Base-by-base conservation (phyloP, 1,140 invertebrate genomes). In the Camponotus vicinus region DNA sequence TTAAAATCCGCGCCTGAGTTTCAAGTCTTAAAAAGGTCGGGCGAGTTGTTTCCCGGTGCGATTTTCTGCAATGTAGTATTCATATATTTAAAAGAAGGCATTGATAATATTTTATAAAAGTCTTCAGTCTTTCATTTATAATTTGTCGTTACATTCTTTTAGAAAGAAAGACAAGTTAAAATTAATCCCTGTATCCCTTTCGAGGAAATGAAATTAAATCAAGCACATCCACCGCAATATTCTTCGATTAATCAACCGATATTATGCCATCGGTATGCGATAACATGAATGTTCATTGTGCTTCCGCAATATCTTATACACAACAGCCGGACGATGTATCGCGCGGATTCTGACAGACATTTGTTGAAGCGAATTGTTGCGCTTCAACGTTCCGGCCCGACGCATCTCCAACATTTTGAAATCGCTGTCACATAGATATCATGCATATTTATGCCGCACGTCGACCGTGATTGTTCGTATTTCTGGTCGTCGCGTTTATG, bases 401-500 rank as follows among this genome's bases (percentile, higher is more conserved):
- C 71, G 59, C 75, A 66, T 79, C 75, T 64, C 59, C 59, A 57
- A 80, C 83, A 85, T 85, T 85, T 85, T 78, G 83, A 85, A 83
- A 83, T 83, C 69, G 69, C 79, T 63, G 69, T 83, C 79, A 83
- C 70, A 83, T 57, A 57, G 79, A 83, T 83, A 83, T 73, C 79
- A 83, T 83, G 79, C 79, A 83, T 83, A 83, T 83, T 83, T 83
- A 83, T 83, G 69, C 32, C 69, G 69, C 69, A 73, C 79, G 79
- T 82, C 79, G 79, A 82, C 67, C 79, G 79, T 73, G 69, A 83
- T 83, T 75, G 79, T 83, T 82, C 79, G 79, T 73, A 75, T 83
- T 83, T 75, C 79, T 83, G 69, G 79, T 83, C 79, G 79, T 49
- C 79, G 79, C 79, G 79, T 83, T 83, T 83, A 83, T 83, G 42